phyloP scores from a whole-genome alignment of 2,888 invertebrate genomes.

The Lasioglossum vierecki region DNA sequence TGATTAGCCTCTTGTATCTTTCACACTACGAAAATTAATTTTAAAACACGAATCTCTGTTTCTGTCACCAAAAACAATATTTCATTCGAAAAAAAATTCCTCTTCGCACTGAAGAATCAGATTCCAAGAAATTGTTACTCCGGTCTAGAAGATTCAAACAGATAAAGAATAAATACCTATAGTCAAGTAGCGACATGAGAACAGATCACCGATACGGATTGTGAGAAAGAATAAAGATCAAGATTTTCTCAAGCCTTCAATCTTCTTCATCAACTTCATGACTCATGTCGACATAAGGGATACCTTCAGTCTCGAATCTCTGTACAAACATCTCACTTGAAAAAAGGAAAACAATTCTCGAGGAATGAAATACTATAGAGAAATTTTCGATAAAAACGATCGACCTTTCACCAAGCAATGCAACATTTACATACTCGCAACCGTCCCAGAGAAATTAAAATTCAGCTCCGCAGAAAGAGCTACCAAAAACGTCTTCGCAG shows the following conservation, averaged over 20 bases:
- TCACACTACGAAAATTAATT: too few relatives aligned
- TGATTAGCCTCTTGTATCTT: not conserved
- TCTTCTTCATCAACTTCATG: not conserved
- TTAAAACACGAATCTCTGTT: too few relatives aligned
- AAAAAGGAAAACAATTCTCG: not conserved
- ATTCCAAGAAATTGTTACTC: not conserved
- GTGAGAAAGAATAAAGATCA: not conserved
- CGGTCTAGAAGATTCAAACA: not conserved
- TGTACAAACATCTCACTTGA: not conserved
- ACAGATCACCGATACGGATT: not conserved
- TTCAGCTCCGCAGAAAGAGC: constrained; percentile 1
- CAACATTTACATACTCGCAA: not conserved
- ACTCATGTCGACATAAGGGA: not conserved
- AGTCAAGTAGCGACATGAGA: not conserved
- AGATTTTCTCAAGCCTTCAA: not conserved
- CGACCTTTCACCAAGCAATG: not conserved
- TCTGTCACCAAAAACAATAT: too few relatives aligned
- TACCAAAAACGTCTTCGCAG: constrained; percentile 16
- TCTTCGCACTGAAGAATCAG: not conserved
- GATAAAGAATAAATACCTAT: too few relatives aligned
- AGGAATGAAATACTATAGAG: not conserved
- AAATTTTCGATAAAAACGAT: not conserved
- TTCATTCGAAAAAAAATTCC: not conserved
- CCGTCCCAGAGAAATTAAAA: not conserved
- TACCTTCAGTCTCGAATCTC: not conserved